These are phyloP conservation scores for Coenonympha glycerion DNA, from an alignment of 2,888 invertebrate genomes.

Conservation along the genomic window DNA sequence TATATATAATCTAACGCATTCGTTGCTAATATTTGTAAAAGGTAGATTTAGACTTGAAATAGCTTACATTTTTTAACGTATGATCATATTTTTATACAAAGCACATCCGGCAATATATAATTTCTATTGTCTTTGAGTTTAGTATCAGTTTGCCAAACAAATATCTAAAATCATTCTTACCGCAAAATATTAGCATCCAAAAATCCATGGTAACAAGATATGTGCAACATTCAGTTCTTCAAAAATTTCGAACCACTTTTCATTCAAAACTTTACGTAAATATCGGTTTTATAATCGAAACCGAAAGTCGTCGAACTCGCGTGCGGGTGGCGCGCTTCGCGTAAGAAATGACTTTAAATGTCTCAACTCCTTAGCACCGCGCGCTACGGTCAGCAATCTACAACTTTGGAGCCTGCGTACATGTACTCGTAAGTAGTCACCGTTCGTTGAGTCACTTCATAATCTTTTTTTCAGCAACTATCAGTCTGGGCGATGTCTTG, in stretches of 20 bases:
- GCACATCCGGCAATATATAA: neutral
- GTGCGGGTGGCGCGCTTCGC: constrained; percentile 59
- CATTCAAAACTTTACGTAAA: constrained; percentile 37
- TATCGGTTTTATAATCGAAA: constrained; percentile 29
- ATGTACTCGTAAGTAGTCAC: constrained; percentile 10
- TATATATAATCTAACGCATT: too few relatives aligned
- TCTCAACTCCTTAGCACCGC: constrained; percentile 25
- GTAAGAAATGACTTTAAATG: constrained; percentile 48
- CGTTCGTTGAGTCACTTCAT: constrained; percentile 2
- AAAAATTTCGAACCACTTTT: constrained; percentile 20
- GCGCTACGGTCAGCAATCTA: constrained; percentile 18
- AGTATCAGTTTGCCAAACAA: too few relatives aligned
- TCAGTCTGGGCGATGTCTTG: neutral
- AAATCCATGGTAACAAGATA: constrained; percentile 41
- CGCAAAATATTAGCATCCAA: constrained; percentile 54
- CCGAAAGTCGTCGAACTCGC: constrained; percentile 44
- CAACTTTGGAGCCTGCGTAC: constrained; percentile 11
- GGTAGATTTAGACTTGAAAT: too few relatives aligned
- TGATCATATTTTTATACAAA: too few relatives aligned
- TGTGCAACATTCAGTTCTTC: constrained; percentile 24
- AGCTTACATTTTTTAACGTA: neutral
- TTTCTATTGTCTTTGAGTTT: too few relatives aligned
- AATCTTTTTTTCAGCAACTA: neutral
- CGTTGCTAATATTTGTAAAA: too few relatives aligned
- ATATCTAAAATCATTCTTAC: constrained; percentile 39